Percentiles rank a stretch among this genome's conserved stretches.
phyloP scores from a whole-genome alignment of 92 coral and sea anemone species.

The Palythoa grandis region DNA sequence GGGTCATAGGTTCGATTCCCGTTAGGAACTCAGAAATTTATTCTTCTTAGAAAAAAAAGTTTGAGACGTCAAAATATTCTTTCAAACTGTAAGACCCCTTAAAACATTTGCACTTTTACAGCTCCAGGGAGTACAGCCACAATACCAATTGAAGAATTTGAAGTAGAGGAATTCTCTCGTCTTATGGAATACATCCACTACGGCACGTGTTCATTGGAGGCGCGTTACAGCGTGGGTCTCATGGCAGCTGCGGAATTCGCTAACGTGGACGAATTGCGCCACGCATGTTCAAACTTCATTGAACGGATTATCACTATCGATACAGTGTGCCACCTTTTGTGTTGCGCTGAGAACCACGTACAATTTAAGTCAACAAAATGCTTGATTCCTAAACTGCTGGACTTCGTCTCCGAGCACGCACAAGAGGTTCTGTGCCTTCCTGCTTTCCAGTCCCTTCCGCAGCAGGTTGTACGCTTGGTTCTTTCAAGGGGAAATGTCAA shows the following conservation, averaged over 20 bases:
- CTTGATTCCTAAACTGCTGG: constrained; percentile 64
- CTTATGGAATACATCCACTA: constrained; percentile 68
- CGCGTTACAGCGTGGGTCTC: constrained; percentile 63
- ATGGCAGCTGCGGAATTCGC: constrained; percentile 64
- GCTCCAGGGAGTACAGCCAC: constrained; percentile 30
- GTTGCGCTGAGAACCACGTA: constrained; percentile 60
- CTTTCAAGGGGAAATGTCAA: constrained; percentile 59
- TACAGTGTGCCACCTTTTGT: constrained; percentile 56
- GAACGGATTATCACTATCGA: constrained; percentile 51
- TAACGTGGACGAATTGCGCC: constrained; percentile 60
- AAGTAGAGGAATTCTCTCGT: constrained; percentile 62
- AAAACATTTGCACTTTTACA: background rate
- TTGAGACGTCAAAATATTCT: too few species aligned
- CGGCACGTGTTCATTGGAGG: constrained; percentile 58
- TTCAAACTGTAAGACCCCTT: too few species aligned
- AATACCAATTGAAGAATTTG: constrained; percentile 62
- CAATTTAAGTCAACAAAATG: constrained; percentile 64
- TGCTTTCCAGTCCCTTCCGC: constrained; percentile 64
- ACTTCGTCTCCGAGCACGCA: constrained; percentile 64
- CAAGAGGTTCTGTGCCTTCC: constrained; percentile 57
- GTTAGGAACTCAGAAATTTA: too few species aligned
- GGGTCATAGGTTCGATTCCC: too few species aligned
- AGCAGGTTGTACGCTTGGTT: constrained; percentile 61
- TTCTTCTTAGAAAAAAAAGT: too few species aligned
- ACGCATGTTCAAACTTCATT: constrained; percentile 53